Conservation (phyloP, 2,113 vertebrate genomes). For the Antidorcas marsupialis region DNA sequence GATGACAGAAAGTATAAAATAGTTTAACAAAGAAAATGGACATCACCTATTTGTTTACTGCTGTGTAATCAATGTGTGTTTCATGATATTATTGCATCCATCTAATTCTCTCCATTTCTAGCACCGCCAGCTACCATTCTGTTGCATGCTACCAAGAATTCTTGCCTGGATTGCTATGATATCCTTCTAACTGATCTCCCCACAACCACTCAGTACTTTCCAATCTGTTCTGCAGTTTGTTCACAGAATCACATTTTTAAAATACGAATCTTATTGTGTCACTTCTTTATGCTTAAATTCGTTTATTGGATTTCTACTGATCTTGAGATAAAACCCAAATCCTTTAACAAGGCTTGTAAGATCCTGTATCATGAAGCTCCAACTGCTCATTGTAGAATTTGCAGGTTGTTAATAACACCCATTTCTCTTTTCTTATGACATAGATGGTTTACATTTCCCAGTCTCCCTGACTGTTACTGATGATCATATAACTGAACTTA, state of each 20-base stretch:
- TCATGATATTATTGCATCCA: fast-evolving
- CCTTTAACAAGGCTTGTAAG: neutral
- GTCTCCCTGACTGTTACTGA: neutral
- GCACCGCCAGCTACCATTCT: neutral
- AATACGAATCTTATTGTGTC: neutral
- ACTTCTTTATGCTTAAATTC: neutral
- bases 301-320: neutral
- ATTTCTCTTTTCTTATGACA: neutral
- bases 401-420: neutral
- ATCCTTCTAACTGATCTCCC: neutral
- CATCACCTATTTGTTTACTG: neutral
- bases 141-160: neutral
- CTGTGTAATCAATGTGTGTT: too few relatives aligned
- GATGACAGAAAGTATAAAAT: neutral
- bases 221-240: neutral
- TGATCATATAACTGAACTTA: neutral
- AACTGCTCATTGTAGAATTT: neutral
- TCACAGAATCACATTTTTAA: neutral
- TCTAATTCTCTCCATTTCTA: neutral
- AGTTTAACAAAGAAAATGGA: neutral
- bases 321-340: neutral
- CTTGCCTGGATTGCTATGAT: neutral
- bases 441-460: neutral
- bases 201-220: neutral
- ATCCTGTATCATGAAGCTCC: neutral